Evolutionary conservation across 2,797 vertebrate genomes (phyloP).

Genomic region (Spinus pinus): DNA sequence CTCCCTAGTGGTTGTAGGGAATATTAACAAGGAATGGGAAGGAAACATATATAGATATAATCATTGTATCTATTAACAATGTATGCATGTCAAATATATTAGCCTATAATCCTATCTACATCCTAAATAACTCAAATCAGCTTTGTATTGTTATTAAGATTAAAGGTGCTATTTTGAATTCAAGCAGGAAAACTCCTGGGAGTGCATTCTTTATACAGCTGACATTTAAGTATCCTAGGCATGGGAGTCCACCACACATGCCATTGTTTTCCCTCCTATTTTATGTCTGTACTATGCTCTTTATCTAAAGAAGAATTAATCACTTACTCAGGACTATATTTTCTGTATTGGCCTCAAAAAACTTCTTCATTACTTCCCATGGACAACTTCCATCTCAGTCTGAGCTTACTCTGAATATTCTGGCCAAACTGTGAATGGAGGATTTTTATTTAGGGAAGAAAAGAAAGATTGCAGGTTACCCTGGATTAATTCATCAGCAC

Average conservation of each 20-base stretch:
- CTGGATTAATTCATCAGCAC: background rate
- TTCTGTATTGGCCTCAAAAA: background rate
- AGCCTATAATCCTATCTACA: background rate
- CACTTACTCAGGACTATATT: accelerated
- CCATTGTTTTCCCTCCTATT: background rate
- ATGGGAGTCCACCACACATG: background rate
- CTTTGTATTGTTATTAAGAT: background rate
- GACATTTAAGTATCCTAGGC: background rate
- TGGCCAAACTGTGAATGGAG: background rate
- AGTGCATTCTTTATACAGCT: background rate
- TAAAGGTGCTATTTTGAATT: background rate
- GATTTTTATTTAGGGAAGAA: background rate
- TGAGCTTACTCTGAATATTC: background rate
- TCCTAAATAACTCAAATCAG: background rate
- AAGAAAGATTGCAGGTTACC: background rate
- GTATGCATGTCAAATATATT: background rate
- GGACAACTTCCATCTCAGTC: background rate
- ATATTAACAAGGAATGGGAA: background rate
- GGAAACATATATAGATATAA: background rate
- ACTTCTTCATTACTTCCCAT: background rate
- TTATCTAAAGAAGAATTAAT: background rate
- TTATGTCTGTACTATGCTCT: background rate
- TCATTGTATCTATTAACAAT: background rate
- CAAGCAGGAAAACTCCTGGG: background rate
- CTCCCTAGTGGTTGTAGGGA: background rate